A percentile compares a stretch with the other conserved stretches of the same genome.
Evolutionary conservation across 2,888 invertebrate species (phyloP).

Genomic region (Sialis fuliginosa): DNA sequence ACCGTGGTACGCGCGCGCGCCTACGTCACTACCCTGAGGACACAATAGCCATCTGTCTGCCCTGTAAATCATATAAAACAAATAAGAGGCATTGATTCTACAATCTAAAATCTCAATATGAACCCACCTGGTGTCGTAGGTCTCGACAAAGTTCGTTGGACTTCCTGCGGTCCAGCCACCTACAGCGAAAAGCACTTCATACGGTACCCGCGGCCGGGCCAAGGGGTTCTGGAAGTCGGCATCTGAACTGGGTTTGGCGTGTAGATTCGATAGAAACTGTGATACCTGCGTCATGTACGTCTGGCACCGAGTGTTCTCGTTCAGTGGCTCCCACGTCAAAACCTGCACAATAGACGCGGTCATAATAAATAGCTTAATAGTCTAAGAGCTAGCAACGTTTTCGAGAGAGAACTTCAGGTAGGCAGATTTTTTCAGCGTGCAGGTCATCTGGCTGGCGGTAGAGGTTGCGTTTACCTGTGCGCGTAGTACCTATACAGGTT

Average conservation of each 20-base stretch:
- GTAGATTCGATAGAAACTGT: constrained; percentile 32
- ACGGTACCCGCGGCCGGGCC: constrained; percentile 52
- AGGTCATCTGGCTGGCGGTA: too few species aligned
- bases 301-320: constrained; percentile 34
- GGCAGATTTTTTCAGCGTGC: too few species aligned
- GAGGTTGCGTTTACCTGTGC: too few species aligned
- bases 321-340: constrained; percentile 33
- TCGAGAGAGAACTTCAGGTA: too few species aligned
- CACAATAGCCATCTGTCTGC: constrained; percentile 56
- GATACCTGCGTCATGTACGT: constrained; percentile 26
- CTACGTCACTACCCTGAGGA: constrained; percentile 44
- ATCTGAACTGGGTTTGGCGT: constrained; percentile 29
- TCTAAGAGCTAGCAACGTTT: too few species aligned
- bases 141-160: constrained; percentile 62
- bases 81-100: not conserved
- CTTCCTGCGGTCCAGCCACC: constrained; percentile 79
- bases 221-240: constrained; percentile 35
- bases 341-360: constrained; percentile 15
- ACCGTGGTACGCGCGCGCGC: constrained; percentile 63
- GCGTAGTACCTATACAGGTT: too few species aligned
- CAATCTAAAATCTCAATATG: constrained; percentile 8
- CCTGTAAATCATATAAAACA: constrained; percentile 22
- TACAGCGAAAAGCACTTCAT: constrained; percentile 63
- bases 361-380: too few species aligned
- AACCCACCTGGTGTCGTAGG: constrained; percentile 52